These are phyloP conservation scores for Andrena bucephala DNA, from an alignment of 2,888 invertebrate species.

Conservation along the genomic window DNA sequence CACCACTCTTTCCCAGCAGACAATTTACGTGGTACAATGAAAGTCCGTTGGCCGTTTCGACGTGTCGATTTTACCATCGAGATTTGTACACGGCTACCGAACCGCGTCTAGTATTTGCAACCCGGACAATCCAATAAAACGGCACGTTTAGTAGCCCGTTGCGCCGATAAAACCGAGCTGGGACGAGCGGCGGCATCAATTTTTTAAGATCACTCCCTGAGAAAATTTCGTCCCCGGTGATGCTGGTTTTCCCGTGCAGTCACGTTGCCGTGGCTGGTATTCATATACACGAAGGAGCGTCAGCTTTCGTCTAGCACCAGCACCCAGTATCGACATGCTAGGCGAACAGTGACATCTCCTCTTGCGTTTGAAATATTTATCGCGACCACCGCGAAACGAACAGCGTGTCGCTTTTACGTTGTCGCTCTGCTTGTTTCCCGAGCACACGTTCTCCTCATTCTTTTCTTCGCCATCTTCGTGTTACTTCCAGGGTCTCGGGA, in stretches of 20 bases:
- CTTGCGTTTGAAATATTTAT: slow-evolving; percentile 44
- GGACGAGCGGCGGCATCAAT: slow-evolving; percentile 64
- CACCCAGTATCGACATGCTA: slow-evolving; percentile 13
- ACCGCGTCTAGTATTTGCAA: slow-evolving; percentile 51
- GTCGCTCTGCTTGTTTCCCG: slow-evolving; percentile 10
- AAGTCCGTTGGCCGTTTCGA: slow-evolving; percentile 40
- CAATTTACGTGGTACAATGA: slow-evolving; percentile 29
- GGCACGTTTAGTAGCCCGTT: slow-evolving; percentile 70
- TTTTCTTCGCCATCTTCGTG: neutral
- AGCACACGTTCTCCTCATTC: neutral
- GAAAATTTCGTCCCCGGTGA: slow-evolving; percentile 44
- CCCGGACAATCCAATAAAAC: slow-evolving; percentile 64
- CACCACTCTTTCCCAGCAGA: neutral
- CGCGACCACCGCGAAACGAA: slow-evolving; percentile 25
- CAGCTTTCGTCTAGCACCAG: neutral
- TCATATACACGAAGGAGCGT: slow-evolving; percentile 13
- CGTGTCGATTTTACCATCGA: slow-evolving; percentile 40
- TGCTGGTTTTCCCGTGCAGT: neutral
- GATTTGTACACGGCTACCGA: slow-evolving; percentile 59
- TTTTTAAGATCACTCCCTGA: slow-evolving; percentile 64
- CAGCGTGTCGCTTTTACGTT: slow-evolving; percentile 50
- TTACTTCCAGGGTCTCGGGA: neutral
- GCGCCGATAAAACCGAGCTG: slow-evolving; percentile 64
- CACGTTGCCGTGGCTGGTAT: slow-evolving; percentile 21
- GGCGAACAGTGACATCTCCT: slow-evolving; percentile 29